Percentiles rank a stretch among this genome's conserved stretches.
Conservation (phyloP, 2,888 invertebrate species). For the Eupithecia inturbata region DNA sequence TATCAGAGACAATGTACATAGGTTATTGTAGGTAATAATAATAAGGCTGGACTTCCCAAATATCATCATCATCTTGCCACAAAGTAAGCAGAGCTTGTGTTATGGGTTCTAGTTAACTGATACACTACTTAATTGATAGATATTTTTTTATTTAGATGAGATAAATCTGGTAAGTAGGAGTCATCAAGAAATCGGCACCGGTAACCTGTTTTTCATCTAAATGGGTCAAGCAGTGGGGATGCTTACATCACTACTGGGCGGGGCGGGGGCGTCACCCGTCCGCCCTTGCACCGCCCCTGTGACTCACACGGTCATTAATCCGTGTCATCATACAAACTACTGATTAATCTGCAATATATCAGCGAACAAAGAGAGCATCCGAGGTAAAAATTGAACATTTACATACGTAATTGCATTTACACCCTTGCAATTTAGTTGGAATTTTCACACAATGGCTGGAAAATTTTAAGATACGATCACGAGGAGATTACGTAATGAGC, state of each 20-base stretch:
- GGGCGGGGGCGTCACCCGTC: constrained; percentile 42
- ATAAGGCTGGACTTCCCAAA: no score
- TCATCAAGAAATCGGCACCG: neutral
- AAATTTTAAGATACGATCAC: constrained; percentile 15
- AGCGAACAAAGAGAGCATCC: constrained; percentile 51
- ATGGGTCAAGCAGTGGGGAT: constrained; percentile 36
- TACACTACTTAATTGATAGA: no score
- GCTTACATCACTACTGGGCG: constrained; percentile 45
- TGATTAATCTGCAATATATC: constrained; percentile 33
- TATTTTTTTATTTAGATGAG: no score
- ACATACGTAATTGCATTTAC: constrained; percentile 53
- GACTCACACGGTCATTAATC: constrained; percentile 45
- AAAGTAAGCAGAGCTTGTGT: no score
- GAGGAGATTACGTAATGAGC: neutral
- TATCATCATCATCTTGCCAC: no score
- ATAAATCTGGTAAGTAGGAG: neutral
- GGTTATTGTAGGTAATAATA: no score
- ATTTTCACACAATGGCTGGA: constrained; percentile 38
- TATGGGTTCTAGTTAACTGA: no score
- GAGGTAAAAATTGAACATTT: constrained; percentile 54
- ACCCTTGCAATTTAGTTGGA: constrained; percentile 32
- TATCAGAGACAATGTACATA: no score
- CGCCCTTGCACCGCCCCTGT: constrained; percentile 46
- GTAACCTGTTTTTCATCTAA: constrained; percentile 15
- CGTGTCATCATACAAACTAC: constrained; percentile 22